Base-by-base conservation (phyloP, 2,888 invertebrate species). In the Leistus spinibarbis region DNA sequence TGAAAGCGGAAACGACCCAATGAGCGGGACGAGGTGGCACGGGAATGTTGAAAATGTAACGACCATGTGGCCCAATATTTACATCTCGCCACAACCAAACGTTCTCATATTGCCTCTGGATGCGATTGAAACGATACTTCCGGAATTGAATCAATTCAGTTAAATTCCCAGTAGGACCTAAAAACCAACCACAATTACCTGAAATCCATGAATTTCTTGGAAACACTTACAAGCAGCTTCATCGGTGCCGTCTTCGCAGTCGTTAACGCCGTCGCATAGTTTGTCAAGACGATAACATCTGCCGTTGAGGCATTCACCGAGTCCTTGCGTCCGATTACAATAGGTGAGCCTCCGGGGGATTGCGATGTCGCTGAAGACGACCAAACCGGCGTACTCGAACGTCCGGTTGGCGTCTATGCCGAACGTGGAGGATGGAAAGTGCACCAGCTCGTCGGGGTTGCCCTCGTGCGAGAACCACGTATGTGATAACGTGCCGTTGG, bases 31-130 rank as follows among this genome's bases (percentile, higher is more conserved):
- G 86, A 75, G 92, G 88, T 0, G 96, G 95, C n/a, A 96, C 95
- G 54, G 93, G 93, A 60, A 94, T 87, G 74, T 93, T 94, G 86
- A 96, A 96, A 76, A 96, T 95, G 82, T 89, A 93, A 4, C 96
- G 91, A 0, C 96, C 96, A 85, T 96, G 95, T 19, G 96, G 95
- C 0, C 95, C 96, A 82, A 97, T 95, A 85, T 96, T 96, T 69
- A 95, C 91, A 86, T 97, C 97, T 77, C 92, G 91, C 98, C 98
- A 98, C 70, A 97, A 86, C 98, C 98, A 98, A 75, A 95, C 94
- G 85, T 97, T 96, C 81, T 97, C 96, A 85, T 97, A 98, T 83
- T 96, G 95, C 0, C 97, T 89, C 82, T 95, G 93, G 76, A 97
- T 91, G 76, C 96, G 90, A 86, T 95, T 97, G 84, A 95, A 95